Evolutionary conservation across 1,140 invertebrate genomes (phyloP).

Genomic region (Ceratoteleas bidentatus): DNA sequence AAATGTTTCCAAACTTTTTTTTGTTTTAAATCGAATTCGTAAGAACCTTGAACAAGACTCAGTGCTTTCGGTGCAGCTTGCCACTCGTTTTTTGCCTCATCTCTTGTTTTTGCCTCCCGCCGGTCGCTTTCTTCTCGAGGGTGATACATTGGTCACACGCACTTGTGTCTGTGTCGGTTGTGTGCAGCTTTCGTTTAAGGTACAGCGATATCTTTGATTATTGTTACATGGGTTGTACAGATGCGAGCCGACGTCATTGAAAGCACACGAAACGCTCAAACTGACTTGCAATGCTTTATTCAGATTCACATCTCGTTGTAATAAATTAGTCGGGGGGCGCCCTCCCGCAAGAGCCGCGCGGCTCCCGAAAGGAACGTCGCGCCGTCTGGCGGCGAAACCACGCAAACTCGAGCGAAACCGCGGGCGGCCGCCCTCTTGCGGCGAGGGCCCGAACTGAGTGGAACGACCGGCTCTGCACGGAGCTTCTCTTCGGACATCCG

Average conservation of each 20-base stretch:
- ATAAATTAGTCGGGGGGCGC: no score
- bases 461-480: no score
- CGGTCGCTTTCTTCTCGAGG: slow-evolving; percentile 39
- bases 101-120: not conserved
- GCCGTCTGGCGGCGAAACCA: no score
- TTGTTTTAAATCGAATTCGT: no score
- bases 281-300: not conserved
- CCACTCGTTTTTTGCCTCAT: no score
- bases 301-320: not conserved
- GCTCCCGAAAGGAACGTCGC: no score
- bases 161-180: slow-evolving; percentile 59
- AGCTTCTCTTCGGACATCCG: no score
- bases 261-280: not conserved
- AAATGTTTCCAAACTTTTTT: no score
- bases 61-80: slow-evolving; percentile 62
- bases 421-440: no score
- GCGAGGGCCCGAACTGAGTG: not conserved
- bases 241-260: slow-evolving; percentile 44
- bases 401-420: no score
- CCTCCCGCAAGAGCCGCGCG: no score
- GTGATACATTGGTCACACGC: slow-evolving; percentile 62
- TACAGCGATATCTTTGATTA: slow-evolving; percentile 61
- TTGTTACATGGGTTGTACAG: slow-evolving; percentile 58
- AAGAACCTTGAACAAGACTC: no score
- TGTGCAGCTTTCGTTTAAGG: slow-evolving; percentile 61